Percentiles rank a stretch among this genome's conserved stretches.
Conservation (phyloP, 2,113 vertebrate genomes). For the Xiphias gladius region DNA sequence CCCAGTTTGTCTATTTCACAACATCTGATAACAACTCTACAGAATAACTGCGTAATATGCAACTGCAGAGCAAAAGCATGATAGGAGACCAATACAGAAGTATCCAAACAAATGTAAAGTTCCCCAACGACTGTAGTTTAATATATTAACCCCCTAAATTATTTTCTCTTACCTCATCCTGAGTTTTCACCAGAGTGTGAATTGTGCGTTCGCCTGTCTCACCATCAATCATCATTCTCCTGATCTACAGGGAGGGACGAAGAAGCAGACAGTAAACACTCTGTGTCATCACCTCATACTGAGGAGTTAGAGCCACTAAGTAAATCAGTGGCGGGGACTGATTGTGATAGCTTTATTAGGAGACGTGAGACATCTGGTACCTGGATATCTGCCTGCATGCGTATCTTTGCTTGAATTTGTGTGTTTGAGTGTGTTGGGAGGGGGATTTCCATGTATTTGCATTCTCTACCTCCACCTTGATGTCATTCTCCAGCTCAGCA, state of each 20-base stretch:
- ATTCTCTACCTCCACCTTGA: slow-evolving; percentile 93
- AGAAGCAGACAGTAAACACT: slow-evolving; percentile 17
- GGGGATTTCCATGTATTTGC: neutral
- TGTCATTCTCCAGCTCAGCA: slow-evolving; percentile 96
- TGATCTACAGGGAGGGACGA: slow-evolving; percentile 86
- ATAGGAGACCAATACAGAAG: neutral
- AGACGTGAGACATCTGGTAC: slow-evolving; percentile 27
- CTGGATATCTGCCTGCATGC: slow-evolving; percentile 9
- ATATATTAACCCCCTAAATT: too few relatives aligned
- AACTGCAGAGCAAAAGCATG: neutral
- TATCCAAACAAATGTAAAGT: neutral
- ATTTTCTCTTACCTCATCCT: slow-evolving; percentile 92
- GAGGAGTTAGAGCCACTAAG: slow-evolving; percentile 2
- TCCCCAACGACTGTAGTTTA: too few relatives aligned
- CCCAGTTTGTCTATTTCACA: neutral
- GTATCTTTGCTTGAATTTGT: neutral
- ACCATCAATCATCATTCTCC: slow-evolving; percentile 97
- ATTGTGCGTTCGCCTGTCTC: slow-evolving; percentile 94
- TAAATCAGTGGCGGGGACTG: slow-evolving; percentile 26
- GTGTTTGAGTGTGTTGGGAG: slow-evolving; percentile 5
- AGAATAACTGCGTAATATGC: neutral
- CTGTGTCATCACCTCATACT: slow-evolving; percentile 2
- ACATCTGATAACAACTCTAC: neutral
- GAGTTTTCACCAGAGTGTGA: slow-evolving; percentile 95
- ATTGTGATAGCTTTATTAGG: slow-evolving; percentile 18